phyloP scores from a whole-genome alignment of 2,113 vertebrate genomes.

The Menidia beryllina region DNA sequence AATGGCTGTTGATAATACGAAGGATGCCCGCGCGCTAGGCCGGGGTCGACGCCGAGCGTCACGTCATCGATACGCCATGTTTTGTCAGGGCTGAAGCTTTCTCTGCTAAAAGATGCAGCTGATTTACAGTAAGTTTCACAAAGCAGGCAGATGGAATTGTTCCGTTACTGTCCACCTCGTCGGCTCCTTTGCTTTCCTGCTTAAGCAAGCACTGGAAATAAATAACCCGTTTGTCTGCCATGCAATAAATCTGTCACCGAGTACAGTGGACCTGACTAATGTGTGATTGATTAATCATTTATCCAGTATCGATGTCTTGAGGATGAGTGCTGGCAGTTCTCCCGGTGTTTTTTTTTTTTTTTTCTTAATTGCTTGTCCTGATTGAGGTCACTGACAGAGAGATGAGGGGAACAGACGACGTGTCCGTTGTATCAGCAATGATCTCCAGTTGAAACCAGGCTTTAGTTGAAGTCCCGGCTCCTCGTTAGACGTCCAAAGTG shows the following conservation, averaged over 20 bases:
- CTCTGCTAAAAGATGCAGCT: conserved; percentile 4
- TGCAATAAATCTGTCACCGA: conserved; percentile 36
- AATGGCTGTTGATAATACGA: conserved; percentile 46
- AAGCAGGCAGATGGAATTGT: conserved; percentile 17
- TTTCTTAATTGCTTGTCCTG: conserved; percentile 50
- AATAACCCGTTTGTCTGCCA: conserved; percentile 42
- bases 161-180: conserved; percentile 23
- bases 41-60: background rate
- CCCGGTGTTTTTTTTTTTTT: conserved; percentile 26
- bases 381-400: conserved; percentile 43
- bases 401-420: conserved; percentile 2
- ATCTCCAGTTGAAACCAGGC: conserved; percentile 15
- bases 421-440: conserved; percentile 14
- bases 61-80: conserved; percentile 30
- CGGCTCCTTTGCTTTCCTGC: background rate
- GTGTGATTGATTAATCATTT: conserved; percentile 67
- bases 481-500: background rate
- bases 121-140: background rate
- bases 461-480: background rate
- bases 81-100: conserved; percentile 26
- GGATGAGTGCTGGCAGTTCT: conserved; percentile 43
- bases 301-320: conserved; percentile 57
- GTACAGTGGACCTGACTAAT: conserved; percentile 40
- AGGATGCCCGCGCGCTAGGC: conserved; percentile 39
- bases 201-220: conserved; percentile 13